These are phyloP conservation scores for Nymphalis urticae DNA, from an alignment of 2,888 invertebrate species.

Conservation along the genomic window DNA sequence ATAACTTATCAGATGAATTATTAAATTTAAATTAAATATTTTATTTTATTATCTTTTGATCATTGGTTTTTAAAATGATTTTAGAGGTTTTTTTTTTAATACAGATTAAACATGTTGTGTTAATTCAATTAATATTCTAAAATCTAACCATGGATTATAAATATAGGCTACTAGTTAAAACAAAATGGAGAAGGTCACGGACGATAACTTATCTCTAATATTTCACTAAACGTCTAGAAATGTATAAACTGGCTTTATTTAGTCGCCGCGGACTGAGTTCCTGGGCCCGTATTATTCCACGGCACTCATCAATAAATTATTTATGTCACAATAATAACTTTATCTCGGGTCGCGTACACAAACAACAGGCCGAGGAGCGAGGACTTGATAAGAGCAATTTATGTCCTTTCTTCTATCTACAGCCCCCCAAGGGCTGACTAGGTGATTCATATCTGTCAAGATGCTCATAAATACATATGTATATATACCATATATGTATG, in stretches of 20 bases:
- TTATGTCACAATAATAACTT: constrained; percentile 77
- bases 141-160: neutral
- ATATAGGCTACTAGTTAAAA: neutral
- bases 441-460: constrained; percentile 35
- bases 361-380: constrained; percentile 57
- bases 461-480: neutral
- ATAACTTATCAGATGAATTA: too few species aligned
- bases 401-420: constrained; percentile 52
- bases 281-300: constrained; percentile 72
- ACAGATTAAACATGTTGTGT: neutral
- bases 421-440: constrained; percentile 54
- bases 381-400: constrained; percentile 60
- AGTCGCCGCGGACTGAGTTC: constrained; percentile 8
- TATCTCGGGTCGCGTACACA: constrained; percentile 72
- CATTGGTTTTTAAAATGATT: too few species aligned
- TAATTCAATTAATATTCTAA: neutral
- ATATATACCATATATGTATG: neutral
- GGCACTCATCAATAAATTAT: constrained; percentile 52
- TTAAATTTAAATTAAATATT: too few species aligned
- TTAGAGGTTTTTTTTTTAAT: too few species aligned
- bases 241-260: neutral
- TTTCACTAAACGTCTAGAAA: constrained; percentile 5
- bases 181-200: neutral
- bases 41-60: too few species aligned
- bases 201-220: constrained; percentile 4